phyloP scores from a whole-genome alignment of 2,797 vertebrate genomes.

The Centroberyx gerrardi region DNA sequence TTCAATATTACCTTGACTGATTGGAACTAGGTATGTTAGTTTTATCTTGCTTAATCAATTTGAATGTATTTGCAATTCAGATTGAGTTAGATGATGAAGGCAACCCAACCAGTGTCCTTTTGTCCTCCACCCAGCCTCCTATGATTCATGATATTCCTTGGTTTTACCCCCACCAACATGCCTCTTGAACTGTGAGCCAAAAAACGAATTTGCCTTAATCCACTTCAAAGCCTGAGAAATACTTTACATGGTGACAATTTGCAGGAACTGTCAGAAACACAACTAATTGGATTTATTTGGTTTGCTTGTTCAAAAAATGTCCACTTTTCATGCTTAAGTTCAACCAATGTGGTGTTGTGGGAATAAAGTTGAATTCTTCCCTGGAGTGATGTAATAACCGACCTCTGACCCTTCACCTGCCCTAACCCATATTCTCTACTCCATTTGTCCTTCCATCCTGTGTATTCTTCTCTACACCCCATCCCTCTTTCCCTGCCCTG shows the following conservation, averaged over 20 bases:
- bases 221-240: background rate
- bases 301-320: background rate
- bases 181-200: conserved; percentile 3
- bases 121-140: conserved; percentile 17
- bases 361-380: conserved; percentile 67
- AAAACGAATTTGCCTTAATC: background rate
- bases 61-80: conserved; percentile 50
- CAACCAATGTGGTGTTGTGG: conserved; percentile 34
- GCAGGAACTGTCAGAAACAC: too few relatives aligned
- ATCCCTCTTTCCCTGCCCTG: conserved; percentile 36
- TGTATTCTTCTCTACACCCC: conserved; percentile 1
- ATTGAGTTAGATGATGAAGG: conserved; percentile 41
- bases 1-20: conserved; percentile 69
- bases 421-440: conserved; percentile 40
- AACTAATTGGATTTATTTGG: too few relatives aligned
- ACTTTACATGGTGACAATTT: too few relatives aligned
- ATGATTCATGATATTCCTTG: conserved; percentile 10
- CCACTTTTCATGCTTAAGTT: conserved; percentile 39
- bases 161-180: conserved; percentile 57
- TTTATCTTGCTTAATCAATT: conserved; percentile 44
- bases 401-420: conserved; percentile 61
- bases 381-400: conserved; percentile 46
- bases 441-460: conserved; percentile 27
- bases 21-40: conserved; percentile 54
- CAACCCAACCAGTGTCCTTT: conserved; percentile 24